Evolutionary conservation across 2,797 vertebrate genomes (phyloP).

Genomic region (Triplophysa bombifrons): DNA sequence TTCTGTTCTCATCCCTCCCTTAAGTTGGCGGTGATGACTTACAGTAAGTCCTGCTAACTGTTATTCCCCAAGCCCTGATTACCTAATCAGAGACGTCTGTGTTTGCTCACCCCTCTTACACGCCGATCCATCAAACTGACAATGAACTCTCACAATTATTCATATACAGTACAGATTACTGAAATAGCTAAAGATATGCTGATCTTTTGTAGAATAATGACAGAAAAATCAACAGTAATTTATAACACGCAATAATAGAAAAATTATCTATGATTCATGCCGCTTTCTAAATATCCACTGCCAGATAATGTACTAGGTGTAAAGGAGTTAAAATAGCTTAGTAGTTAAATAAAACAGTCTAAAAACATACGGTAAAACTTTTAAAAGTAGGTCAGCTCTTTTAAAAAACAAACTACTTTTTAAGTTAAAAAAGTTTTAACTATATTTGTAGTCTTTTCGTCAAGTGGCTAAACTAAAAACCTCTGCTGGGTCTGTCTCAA

Average conservation of each 20-base stretch:
- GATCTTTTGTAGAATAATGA: slow-evolving; percentile 33
- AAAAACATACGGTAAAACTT: too few species aligned
- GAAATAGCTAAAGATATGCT: slow-evolving; percentile 36
- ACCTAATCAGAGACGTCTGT: slow-evolving; percentile 42
- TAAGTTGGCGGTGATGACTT: slow-evolving; percentile 35
- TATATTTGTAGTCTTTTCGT: too few species aligned
- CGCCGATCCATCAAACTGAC: slow-evolving; percentile 50
- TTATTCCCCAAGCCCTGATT: slow-evolving; percentile 46
- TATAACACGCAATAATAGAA: slow-evolving; percentile 3
- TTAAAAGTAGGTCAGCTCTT: too few species aligned
- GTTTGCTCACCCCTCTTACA: slow-evolving; percentile 37
- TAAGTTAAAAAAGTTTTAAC: too few species aligned
- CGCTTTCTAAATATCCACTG: slow-evolving; percentile 1
- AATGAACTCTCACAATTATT: slow-evolving; percentile 30
- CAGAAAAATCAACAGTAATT: slow-evolving; percentile 37
- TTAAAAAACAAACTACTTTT: too few species aligned
- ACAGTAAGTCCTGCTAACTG: slow-evolving; percentile 24
- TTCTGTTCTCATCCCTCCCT: slow-evolving; percentile 43
- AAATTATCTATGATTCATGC: neutral
- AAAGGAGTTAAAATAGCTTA: too few species aligned
- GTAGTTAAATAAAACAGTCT: too few species aligned
- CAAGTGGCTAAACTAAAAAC: too few species aligned
- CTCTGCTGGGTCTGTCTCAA: too few species aligned
- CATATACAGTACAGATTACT: slow-evolving; percentile 17
- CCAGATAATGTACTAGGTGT: neutral